Evolutionary conservation across 2,888 invertebrate species (phyloP), one percentile per base, ranked within the genome.

Genomic region (Caenorhabditis virilis): DNA sequence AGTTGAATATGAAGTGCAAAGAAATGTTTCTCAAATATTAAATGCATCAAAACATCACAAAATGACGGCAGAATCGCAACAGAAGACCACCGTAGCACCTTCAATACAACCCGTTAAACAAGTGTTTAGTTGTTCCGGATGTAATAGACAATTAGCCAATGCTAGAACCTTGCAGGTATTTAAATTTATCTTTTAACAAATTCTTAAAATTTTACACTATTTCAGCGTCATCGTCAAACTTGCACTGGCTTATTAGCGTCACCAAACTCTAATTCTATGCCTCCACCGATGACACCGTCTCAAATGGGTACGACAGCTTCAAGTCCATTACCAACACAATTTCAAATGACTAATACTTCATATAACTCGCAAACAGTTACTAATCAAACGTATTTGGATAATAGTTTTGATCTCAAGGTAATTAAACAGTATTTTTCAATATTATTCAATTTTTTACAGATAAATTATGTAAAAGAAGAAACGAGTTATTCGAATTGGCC

Each of bases 21-120:
- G 63, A 35, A 73, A 73, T 50, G 70, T 73, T 16, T 71, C 73
- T 15, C 70, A 73, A 25, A 73, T 73, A 26, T 57, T 73, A 41
- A 64, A 70, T n/a, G 57, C 57, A 1, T 64, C 68, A 4, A 68
- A 68, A 48, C 68, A 68, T 27, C 68, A 68, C 27, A 48, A 53
- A 26, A n/a, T 56, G 45, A 48, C 51, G 9, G 55, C 56, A 33
- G 68, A 63, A 39, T 63, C 59, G 3, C 52, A 67, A 47, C 55
- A 55, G 26, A 49, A 26, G 35, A 30, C 20, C 5, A 20, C 41
- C 9, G 7, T 20, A 26, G 16, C 36, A 11, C 23, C 54, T 6
- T 30, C 60, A 20, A 18, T 20, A 13, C 16, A 39, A 26, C 51
- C 23, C 5, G 15, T 33, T 15, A 27, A 36, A n/a, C 30, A 47